A percentile compares a stretch with the other conserved stretches of the same genome.
Conservation (phyloP, 2,797 vertebrate genomes). For the Arnoldichthys spilopterus region DNA sequence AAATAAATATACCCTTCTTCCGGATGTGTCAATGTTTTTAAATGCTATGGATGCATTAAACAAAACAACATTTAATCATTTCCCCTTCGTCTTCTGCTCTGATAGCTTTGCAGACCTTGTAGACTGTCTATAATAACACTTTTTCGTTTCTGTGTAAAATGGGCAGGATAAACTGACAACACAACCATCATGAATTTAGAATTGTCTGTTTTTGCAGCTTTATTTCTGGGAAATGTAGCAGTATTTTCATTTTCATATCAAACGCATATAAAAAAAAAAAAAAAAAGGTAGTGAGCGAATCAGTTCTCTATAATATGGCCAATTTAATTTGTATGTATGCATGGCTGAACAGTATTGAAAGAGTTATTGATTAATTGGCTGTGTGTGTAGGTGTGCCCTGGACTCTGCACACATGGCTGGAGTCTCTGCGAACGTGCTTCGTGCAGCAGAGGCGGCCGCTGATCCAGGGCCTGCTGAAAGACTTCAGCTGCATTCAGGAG, state of each 20-base stretch:
- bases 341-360: neutral
- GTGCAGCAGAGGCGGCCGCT: conserved; percentile 78
- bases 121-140: neutral
- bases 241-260: neutral
- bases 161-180: neutral
- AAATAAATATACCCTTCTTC: neutral
- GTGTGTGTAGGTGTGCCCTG: conserved; percentile 78
- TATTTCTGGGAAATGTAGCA: neutral
- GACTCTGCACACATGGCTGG: conserved; percentile 85
- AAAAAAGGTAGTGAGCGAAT: neutral
- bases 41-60: no score
- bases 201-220: neutral
- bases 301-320: neutral
- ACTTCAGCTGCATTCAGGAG: conserved; percentile 83
- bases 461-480: conserved; percentile 83
- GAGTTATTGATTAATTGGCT: conserved; percentile 5
- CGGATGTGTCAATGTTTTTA: neutral
- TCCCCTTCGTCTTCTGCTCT: neutral
- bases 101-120: neutral
- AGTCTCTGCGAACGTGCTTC: conserved; percentile 81
- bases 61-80: no score
- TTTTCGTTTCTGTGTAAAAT: neutral
- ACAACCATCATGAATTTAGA: neutral
- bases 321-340: neutral
- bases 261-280: neutral